A percentile compares a stretch with the other conserved stretches of the same genome.
Conservation (phyloP, 1,140 invertebrate species). For the Diachasmimorpha longicaudata region DNA sequence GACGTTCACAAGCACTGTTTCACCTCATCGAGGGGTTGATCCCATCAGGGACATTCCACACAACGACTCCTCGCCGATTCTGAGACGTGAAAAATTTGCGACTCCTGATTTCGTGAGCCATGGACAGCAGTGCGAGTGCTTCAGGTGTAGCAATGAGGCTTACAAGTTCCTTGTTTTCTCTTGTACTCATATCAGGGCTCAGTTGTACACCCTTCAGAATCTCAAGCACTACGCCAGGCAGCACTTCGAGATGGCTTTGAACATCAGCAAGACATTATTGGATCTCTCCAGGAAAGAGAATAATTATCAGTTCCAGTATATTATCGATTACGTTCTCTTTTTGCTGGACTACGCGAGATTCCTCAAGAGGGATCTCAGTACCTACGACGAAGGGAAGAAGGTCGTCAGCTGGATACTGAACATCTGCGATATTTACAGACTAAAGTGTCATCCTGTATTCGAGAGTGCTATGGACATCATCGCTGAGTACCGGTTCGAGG, state of each 20-base stretch:
- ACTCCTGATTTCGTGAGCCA: constrained; percentile 47
- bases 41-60: constrained; percentile 33
- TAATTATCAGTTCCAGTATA: constrained; percentile 33
- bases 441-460: constrained; percentile 44
- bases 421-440: constrained; percentile 36
- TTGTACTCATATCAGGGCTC: constrained; percentile 45
- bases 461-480: constrained; percentile 26
- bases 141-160: constrained; percentile 43
- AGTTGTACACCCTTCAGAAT: constrained; percentile 45
- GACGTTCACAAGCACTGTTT: not conserved
- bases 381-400: constrained; percentile 16
- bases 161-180: constrained; percentile 52
- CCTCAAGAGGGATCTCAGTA: constrained; percentile 20
- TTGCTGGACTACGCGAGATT: constrained; percentile 45
- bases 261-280: constrained; percentile 37
- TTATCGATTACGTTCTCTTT: constrained; percentile 41
- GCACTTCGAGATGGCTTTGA: constrained; percentile 49
- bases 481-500: constrained; percentile 19
- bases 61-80: constrained; percentile 43
- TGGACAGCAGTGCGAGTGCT: constrained; percentile 42
- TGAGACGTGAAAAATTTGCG: constrained; percentile 40
- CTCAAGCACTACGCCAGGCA: constrained; percentile 37
- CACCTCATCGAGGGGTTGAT: constrained; percentile 17
- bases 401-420: constrained; percentile 31
- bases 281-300: constrained; percentile 23